Evolutionary conservation across 2,113 vertebrate species (phyloP).

Genomic region (Pao palembangensis): DNA sequence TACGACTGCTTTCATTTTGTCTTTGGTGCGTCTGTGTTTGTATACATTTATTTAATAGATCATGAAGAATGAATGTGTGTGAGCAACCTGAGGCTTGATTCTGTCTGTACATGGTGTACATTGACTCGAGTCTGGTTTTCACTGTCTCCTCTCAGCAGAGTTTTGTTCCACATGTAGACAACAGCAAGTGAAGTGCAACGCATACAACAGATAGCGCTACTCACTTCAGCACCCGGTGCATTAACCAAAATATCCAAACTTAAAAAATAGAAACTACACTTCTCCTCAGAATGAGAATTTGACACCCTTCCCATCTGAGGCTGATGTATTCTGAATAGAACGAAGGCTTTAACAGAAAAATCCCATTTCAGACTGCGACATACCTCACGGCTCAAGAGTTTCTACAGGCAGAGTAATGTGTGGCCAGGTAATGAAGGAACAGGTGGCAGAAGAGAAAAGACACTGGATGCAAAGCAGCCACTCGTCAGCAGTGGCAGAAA

Average conservation of each 20-base stretch:
- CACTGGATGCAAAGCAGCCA: conserved; percentile 61
- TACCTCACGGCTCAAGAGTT: conserved; percentile 27
- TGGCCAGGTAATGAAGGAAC: conserved; percentile 63
- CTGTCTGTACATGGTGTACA: conserved; percentile 44
- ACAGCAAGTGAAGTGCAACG: conserved; percentile 30
- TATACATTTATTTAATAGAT: conserved; percentile 72
- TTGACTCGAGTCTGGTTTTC: conserved; percentile 53
- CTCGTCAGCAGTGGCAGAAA: conserved; percentile 62
- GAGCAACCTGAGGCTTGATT: conserved; percentile 45
- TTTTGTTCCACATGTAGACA: conserved; percentile 27
- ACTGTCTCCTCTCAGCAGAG: conserved; percentile 40
- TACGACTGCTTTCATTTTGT: conserved; percentile 67
- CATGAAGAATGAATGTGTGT: conserved; percentile 64
- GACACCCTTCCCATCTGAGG: conserved; percentile 15
- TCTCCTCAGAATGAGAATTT: conserved; percentile 20
- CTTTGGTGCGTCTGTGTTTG: conserved; percentile 59
- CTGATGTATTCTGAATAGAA: conserved; percentile 25
- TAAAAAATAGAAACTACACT: conserved; percentile 18
- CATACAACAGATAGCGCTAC: conserved; percentile 12
- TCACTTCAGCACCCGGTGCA: not conserved
- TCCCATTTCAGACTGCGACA: conserved; percentile 20
- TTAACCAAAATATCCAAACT: conserved; percentile 15
- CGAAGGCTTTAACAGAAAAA: conserved; percentile 31
- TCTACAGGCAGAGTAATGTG: conserved; percentile 35
- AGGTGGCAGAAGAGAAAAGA: conserved; percentile 59